These are phyloP conservation scores for Campylorhamphus procurvoides DNA, from an alignment of 2,113 vertebrate species.

Conservation along the genomic window DNA sequence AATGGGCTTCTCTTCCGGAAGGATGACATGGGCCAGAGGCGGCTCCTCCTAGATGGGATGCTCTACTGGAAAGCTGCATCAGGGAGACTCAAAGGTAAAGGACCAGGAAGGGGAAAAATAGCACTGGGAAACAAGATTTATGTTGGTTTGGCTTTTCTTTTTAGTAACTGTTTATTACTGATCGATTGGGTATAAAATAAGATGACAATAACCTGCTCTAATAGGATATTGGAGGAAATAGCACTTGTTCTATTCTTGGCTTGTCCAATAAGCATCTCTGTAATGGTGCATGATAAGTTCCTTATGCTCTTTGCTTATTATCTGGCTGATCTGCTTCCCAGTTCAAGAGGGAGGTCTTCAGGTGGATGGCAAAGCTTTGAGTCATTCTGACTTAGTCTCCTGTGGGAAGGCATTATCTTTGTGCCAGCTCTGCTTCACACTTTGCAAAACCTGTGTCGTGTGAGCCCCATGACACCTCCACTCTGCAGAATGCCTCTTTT, in stretches of 20 bases:
- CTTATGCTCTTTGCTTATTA: slow-evolving; percentile 49
- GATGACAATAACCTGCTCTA: slow-evolving; percentile 17
- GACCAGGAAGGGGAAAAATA: neutral
- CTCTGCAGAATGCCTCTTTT: neutral
- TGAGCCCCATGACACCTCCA: neutral
- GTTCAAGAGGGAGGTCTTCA: slow-evolving; percentile 45
- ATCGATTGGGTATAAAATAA: slow-evolving; percentile 45
- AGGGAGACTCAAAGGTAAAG: slow-evolving; percentile 89
- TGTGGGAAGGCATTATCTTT: slow-evolving; percentile 49
- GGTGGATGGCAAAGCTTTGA: slow-evolving; percentile 49
- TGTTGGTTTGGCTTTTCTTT: neutral
- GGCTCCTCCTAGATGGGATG: slow-evolving; percentile 83
- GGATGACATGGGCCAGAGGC: slow-evolving; percentile 83
- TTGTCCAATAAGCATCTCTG: slow-evolving; percentile 55
- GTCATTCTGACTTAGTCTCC: slow-evolving; percentile 31
- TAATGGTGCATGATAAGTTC: slow-evolving; percentile 24
- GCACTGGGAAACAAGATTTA: neutral
- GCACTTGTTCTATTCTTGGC: slow-evolving; percentile 66
- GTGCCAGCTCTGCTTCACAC: slow-evolving; percentile 23
- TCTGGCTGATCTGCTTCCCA: slow-evolving; percentile 26
- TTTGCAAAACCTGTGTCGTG: neutral
- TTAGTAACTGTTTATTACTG: slow-evolving; percentile 21
- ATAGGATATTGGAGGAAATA: slow-evolving; percentile 50
- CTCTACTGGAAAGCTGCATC: slow-evolving; percentile 93
- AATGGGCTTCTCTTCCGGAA: slow-evolving; percentile 87